phyloP scores from a whole-genome alignment of 2,113 vertebrate species.

The Peromyscus californicus region DNA sequence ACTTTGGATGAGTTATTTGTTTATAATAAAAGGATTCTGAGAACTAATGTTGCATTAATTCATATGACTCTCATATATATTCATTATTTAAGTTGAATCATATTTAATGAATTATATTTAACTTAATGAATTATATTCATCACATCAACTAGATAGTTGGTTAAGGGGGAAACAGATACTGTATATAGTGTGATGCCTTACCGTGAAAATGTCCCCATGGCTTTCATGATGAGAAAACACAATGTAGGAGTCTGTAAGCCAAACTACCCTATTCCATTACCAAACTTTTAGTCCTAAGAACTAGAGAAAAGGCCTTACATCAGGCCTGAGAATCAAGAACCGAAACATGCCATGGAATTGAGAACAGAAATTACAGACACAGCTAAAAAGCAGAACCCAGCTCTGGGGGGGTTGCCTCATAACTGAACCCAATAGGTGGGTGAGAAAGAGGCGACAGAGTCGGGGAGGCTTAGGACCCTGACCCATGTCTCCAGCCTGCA shows the following conservation, averaged over 20 bases:
- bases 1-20: conserved; percentile 47
- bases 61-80: neutral
- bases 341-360: conserved; percentile 68
- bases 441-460: neutral
- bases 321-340: conserved; percentile 72
- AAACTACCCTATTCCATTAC: conserved; percentile 51
- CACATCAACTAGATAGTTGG: neutral
- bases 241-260: neutral
- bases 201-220: conserved; percentile 17
- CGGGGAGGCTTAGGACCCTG: neutral
- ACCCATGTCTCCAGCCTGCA: fast-evolving
- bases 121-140: neutral
- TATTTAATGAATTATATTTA: neutral
- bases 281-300: conserved; percentile 40
- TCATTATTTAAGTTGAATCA: conserved; percentile 18
- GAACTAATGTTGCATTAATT: conserved; percentile 6
- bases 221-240: neutral
- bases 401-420: neutral
- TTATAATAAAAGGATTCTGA: conserved; percentile 57
- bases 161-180: neutral
- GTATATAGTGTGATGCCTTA: neutral
- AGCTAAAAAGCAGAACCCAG: conserved; percentile 72
- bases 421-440: neutral
- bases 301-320: conserved; percentile 34
- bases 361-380: conserved; percentile 76